Percentiles rank a stretch among this genome's conserved stretches.
These are phyloP conservation scores for Danio choprae DNA, from an alignment of 2,797 vertebrate species.

Conservation along the genomic window DNA sequence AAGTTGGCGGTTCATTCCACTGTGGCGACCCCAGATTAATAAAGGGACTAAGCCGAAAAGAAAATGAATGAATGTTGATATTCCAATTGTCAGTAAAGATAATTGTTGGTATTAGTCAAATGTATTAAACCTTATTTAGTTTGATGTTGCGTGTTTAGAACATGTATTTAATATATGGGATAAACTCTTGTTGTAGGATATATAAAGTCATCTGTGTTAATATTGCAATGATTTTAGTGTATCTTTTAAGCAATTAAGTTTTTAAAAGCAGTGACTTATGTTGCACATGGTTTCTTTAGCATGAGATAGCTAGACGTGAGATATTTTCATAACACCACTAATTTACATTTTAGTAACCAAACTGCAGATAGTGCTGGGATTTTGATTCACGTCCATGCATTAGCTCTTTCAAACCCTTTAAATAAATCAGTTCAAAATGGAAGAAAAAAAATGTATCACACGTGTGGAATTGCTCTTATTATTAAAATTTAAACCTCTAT, in stretches of 20 bases:
- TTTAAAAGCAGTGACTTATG: background rate
- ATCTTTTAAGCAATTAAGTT: background rate
- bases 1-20: too few relatives aligned
- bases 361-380: background rate
- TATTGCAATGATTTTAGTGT: background rate
- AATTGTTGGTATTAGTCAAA: background rate
- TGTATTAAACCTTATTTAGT: background rate
- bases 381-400: background rate
- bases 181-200: background rate
- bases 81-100: background rate
- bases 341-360: background rate
- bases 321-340: background rate
- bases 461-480: too few relatives aligned
- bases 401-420: background rate
- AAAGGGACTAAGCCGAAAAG: too few relatives aligned
- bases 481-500: background rate
- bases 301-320: background rate
- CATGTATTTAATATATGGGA: background rate
- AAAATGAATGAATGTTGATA: too few relatives aligned
- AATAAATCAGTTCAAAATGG: background rate
- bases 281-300: background rate
- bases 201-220: background rate
- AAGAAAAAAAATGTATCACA: too few relatives aligned
- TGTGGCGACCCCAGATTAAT: too few relatives aligned
- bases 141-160: background rate